Conservation (phyloP, 2,797 vertebrate genomes). For the Luscinia luscinia region DNA sequence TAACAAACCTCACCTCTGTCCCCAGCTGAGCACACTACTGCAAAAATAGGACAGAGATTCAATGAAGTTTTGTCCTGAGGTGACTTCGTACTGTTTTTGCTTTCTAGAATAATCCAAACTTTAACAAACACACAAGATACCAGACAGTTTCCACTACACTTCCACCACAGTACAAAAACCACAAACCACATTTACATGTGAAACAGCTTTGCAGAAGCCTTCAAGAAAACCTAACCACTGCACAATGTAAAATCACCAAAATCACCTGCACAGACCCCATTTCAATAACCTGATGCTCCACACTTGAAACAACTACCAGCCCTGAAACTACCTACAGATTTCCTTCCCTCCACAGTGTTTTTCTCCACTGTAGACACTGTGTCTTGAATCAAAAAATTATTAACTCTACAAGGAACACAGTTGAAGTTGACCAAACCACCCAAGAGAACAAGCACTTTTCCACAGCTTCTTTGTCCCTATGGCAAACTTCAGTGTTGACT, state of each 20-base stretch:
- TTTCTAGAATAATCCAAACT: not conserved
- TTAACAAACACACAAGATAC: not conserved
- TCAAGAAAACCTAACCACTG: not conserved
- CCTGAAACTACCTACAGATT: not conserved
- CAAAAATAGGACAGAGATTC: not conserved
- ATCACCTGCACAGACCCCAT: not conserved
- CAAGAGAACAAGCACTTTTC: not conserved
- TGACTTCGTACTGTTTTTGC: not conserved
- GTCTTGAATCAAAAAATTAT: not conserved
- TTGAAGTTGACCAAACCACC: not conserved
- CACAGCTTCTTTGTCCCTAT: not conserved
- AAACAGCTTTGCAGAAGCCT: not conserved
- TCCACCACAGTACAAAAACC: not conserved
- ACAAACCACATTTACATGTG: not conserved
- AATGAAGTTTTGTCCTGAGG: not conserved
- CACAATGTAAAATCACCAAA: not conserved
- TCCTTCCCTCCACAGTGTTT: not conserved
- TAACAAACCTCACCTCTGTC: rapidly evolving
- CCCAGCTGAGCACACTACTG: not conserved
- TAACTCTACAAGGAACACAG: not conserved
- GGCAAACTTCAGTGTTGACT: not conserved
- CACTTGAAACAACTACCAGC: not conserved
- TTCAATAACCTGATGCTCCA: not conserved
- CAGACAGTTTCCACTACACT: not conserved
- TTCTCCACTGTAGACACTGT: not conserved